A percentile compares a stretch with the other conserved stretches of the same genome.
phyloP scores from a whole-genome alignment of 2,888 invertebrate species.

The Candidula unifasciata region DNA sequence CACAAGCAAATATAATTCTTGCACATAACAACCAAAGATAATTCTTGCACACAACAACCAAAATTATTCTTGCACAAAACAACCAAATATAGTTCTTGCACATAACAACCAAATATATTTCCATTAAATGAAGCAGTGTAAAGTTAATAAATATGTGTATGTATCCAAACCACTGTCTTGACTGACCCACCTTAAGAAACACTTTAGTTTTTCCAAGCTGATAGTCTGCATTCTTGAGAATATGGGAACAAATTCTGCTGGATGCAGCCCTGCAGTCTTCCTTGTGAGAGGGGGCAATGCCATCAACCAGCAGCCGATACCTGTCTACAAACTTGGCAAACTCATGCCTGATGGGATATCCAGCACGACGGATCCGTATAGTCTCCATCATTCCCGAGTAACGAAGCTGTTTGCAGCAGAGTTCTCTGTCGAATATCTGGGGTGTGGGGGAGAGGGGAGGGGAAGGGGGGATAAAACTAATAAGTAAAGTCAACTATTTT shows the following conservation, averaged over 20 bases:
- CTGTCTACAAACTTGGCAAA: constrained; percentile 97
- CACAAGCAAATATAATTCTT: too few relatives aligned
- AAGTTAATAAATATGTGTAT: too few relatives aligned
- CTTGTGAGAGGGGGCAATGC: constrained; percentile 75
- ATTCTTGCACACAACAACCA: too few relatives aligned
- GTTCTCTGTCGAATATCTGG: constrained; percentile 94
- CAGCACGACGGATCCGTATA: constrained; percentile 97
- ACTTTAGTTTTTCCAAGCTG: constrained; percentile 99
- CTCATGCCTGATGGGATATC: constrained; percentile 97
- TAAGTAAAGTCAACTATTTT: too few relatives aligned
- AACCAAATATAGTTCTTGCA: too few relatives aligned
- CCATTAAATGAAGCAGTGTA: too few relatives aligned
- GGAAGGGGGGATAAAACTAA: too few relatives aligned
- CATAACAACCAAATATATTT: too few relatives aligned
- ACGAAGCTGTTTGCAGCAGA: constrained; percentile 96
- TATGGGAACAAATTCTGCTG: constrained; percentile 91
- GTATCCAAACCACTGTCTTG: too few relatives aligned
- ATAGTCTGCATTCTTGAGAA: constrained; percentile 92
- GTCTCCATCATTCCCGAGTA: constrained; percentile 99
- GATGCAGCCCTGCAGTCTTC: constrained; percentile 88
- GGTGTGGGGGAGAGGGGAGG: too few relatives aligned
- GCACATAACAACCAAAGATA: too few relatives aligned
- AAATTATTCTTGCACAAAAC: too few relatives aligned
- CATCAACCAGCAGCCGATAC: constrained; percentile 91
- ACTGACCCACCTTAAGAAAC: constrained; percentile 86